phyloP scores from a whole-genome alignment of 2,888 invertebrate species.

The Macrosiphum euphorbiae region DNA sequence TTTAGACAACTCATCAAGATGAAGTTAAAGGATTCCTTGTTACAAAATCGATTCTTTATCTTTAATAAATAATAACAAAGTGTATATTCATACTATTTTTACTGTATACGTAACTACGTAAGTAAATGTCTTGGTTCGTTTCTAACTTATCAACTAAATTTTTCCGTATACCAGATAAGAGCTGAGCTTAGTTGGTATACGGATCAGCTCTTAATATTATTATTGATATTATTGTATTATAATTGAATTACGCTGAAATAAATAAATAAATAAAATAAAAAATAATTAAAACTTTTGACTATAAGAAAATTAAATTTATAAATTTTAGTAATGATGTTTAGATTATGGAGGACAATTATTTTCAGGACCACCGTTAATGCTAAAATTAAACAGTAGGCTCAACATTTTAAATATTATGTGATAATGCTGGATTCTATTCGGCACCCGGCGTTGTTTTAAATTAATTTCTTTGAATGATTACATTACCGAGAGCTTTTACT shows the following conservation, averaged over 20 bases:
- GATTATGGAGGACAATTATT: not conserved
- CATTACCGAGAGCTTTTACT: not conserved
- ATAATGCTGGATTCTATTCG: not conserved
- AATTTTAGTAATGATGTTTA: not conserved
- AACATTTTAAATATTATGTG: not conserved
- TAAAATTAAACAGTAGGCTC: not conserved
- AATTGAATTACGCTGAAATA: too few relatives aligned
- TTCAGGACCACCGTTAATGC: not conserved
- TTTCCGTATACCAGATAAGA: not conserved
- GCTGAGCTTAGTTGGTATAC: too few relatives aligned
- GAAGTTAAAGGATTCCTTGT: too few relatives aligned
- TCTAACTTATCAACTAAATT: not conserved
- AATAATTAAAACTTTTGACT: not conserved
- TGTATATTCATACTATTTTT: not conserved
- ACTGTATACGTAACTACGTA: too few relatives aligned
- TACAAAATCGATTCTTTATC: too few relatives aligned
- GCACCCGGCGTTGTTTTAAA: not conserved
- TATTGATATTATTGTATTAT: too few relatives aligned
- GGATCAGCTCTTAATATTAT: too few relatives aligned
- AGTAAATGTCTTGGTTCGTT: not conserved
- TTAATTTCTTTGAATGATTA: not conserved
- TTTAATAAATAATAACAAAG: too few relatives aligned
- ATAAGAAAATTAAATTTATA: not conserved
- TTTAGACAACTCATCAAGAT: too few relatives aligned
- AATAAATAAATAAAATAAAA: too few relatives aligned